Percentiles rank a stretch among this genome's conserved stretches.
Evolutionary conservation across 2,888 invertebrate species (phyloP).

Genomic region (Epistrophe eligans): DNA sequence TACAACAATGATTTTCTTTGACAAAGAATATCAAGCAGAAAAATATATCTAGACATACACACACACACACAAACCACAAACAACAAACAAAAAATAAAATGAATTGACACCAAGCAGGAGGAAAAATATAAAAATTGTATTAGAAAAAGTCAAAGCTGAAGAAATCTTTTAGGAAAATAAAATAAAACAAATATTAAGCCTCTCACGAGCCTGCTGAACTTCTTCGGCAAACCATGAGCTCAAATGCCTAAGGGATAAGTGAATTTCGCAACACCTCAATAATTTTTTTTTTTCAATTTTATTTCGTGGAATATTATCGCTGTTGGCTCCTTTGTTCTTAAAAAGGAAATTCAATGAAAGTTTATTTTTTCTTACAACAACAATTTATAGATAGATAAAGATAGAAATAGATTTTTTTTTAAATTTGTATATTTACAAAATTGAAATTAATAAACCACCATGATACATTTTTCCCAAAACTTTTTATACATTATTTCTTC

Average conservation of each 20-base stretch:
- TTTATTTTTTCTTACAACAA: too few relatives aligned
- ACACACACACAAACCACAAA: constrained; percentile 8
- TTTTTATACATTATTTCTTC: too few relatives aligned
- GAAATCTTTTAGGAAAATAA: constrained; percentile 15
- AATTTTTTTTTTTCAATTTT: background rate
- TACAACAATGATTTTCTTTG: constrained; percentile 29
- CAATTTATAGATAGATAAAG: too few relatives aligned
- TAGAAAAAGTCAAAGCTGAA: constrained; percentile 27
- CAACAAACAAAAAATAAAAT: constrained; percentile 48
- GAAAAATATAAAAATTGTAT: constrained; percentile 18
- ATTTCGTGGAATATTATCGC: background rate
- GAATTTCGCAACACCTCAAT: constrained; percentile 41
- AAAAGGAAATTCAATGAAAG: too few relatives aligned
- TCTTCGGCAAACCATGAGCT: constrained; percentile 31
- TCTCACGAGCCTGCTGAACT: background rate
- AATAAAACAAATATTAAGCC: constrained; percentile 35
- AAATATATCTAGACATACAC: background rate
- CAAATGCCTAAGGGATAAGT: constrained; percentile 39
- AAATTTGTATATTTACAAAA: too few relatives aligned
- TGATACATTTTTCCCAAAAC: too few relatives aligned
- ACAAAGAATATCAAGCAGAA: constrained; percentile 22
- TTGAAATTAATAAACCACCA: too few relatives aligned
- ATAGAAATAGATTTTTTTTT: too few relatives aligned
- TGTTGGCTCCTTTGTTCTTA: background rate
- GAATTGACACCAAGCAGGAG: constrained; percentile 55